These are phyloP conservation scores for Drosophila demipolita DNA, from an alignment of 2,888 invertebrate genomes.

Conservation along the genomic window DNA sequence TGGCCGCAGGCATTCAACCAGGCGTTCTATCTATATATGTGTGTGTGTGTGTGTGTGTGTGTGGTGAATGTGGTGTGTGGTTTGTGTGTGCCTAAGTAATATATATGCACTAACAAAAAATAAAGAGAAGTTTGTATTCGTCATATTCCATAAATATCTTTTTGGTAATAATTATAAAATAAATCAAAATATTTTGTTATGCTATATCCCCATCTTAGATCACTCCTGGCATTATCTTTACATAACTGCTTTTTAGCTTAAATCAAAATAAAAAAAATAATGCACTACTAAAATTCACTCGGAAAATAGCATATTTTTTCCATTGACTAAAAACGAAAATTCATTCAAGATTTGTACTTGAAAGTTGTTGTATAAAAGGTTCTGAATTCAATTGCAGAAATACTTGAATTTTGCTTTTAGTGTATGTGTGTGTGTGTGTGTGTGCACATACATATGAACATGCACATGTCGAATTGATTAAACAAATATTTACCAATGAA, in stretches of 20 bases:
- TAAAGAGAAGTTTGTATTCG: not conserved
- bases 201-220: not conserved
- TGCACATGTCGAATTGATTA: conserved; percentile 68
- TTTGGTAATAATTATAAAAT: not conserved
- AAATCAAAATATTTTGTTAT: not conserved
- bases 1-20: conserved; percentile 71
- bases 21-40: conserved; percentile 22
- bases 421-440: conserved; percentile 2
- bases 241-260: not conserved
- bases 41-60: conserved; percentile 15
- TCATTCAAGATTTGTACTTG: not conserved
- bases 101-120: not conserved
- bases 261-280: not conserved
- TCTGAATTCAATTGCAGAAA: not conserved
- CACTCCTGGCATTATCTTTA: not conserved
- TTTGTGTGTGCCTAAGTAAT: conserved; percentile 5
- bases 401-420: not conserved
- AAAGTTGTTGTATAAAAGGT: not conserved
- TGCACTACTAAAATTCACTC: not conserved
- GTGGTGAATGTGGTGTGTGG: conserved; percentile 7
- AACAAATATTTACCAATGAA: conserved; percentile 73
- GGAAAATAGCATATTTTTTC: not conserved
- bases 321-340: not conserved
- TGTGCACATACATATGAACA: conserved; percentile 20
- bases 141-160: not conserved